Percentiles rank a stretch among this genome's conserved stretches.
Conservation (phyloP, 2,888 invertebrate species). For the Acrobasis consociella region DNA sequence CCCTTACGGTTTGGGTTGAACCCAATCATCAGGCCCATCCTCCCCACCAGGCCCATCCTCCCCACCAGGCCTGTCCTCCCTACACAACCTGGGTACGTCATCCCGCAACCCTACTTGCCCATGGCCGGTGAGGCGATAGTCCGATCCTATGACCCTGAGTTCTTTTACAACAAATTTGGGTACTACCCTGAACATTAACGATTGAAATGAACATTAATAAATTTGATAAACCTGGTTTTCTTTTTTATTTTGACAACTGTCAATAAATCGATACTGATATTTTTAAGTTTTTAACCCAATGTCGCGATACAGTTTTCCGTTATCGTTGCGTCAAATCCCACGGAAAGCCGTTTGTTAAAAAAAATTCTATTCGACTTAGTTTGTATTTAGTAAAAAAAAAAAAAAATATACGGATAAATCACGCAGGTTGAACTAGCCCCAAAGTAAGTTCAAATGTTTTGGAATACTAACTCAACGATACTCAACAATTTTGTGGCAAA, state of each 20-base stretch:
- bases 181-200: slow-evolving; percentile 39
- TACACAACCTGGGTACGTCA: slow-evolving; percentile 15
- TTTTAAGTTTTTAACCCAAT: too few relatives aligned
- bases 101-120: slow-evolving; percentile 3
- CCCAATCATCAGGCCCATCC: slow-evolving; percentile 5
- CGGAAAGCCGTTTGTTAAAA: too few relatives aligned
- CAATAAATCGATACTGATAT: neutral
- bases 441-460: too few relatives aligned
- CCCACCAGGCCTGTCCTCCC: slow-evolving; percentile 11
- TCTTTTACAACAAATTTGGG: slow-evolving; percentile 39
- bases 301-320: too few relatives aligned
- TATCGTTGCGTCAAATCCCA: too few relatives aligned
- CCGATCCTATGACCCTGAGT: slow-evolving; percentile 40
- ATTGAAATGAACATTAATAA: neutral
- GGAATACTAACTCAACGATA: too few relatives aligned
- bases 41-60: slow-evolving; percentile 4
- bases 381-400: too few relatives aligned
- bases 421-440: too few relatives aligned
- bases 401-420: too few relatives aligned
- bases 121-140: neutral
- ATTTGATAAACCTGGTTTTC: neutral
- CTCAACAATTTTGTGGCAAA: too few relatives aligned
- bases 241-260: neutral
- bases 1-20: slow-evolving; percentile 20
- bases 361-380: too few relatives aligned